phyloP scores from a whole-genome alignment of 2,888 invertebrate species.

The Eudasyphora cyanicolor region DNA sequence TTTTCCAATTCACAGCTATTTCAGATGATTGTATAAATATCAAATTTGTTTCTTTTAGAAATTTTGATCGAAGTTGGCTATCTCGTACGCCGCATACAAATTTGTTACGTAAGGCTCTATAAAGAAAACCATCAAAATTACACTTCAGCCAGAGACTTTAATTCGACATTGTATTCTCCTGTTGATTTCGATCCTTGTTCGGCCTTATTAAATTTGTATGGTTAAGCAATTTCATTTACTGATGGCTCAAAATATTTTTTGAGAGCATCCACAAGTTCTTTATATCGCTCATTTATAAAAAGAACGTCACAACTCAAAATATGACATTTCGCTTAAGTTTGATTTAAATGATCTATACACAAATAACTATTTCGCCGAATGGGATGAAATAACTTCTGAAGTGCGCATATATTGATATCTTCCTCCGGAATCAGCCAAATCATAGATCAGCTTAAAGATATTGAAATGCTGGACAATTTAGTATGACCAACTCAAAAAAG shows the following conservation, averaged over 20 bases:
- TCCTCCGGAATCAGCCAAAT: too few relatives aligned
- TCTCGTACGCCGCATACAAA: too few relatives aligned
- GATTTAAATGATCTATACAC: too few relatives aligned
- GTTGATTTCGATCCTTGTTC: constrained; percentile 45
- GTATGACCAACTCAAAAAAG: too few relatives aligned
- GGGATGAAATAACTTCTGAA: too few relatives aligned
- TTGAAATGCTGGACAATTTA: too few relatives aligned
- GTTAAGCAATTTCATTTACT: constrained; percentile 46
- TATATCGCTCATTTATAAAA: too few relatives aligned
- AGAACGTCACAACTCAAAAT: too few relatives aligned
- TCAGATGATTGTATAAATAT: constrained; percentile 33
- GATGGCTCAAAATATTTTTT: constrained; percentile 48
- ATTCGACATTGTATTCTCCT: constrained; percentile 45
- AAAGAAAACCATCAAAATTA: constrained; percentile 35
- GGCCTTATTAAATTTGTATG: constrained; percentile 50
- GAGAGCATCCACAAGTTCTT: constrained; percentile 39
- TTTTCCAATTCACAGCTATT: constrained; percentile 50
- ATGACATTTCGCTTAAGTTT: too few relatives aligned
- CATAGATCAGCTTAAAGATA: too few relatives aligned
- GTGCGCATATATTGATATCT: too few relatives aligned
- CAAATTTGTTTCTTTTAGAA: constrained; percentile 44
- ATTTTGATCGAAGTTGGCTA: constrained; percentile 38
- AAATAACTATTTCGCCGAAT: too few relatives aligned
- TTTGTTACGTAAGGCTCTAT: constrained; percentile 32
- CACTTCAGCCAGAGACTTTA: constrained; percentile 50